Evolutionary conservation across 1,140 invertebrate species (phyloP), one percentile per base, ranked within the genome.

Genomic region (Neodiprion virginianus): DNA sequence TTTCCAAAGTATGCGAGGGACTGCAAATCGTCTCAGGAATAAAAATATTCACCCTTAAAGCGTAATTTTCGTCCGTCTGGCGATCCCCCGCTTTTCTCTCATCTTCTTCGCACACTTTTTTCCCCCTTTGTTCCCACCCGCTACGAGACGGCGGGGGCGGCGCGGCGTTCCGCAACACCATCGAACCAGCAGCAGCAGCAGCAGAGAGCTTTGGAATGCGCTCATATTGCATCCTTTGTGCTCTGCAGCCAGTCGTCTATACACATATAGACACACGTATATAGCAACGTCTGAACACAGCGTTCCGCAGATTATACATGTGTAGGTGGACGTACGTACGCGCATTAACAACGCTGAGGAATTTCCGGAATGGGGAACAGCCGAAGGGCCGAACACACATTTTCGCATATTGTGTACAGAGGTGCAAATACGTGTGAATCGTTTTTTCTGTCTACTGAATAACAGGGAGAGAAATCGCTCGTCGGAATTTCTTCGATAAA

Each of bases 171-270:
- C 28, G 5, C 40, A 69, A 47, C 21, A 69, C 40, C 67, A 23
- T 69, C 67, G 67, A 69, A 4, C 12, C 28, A 40, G 28, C 2
- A 40, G 12, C 67, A 21, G 10, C 28, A 40, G 28, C 2, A 40
- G 12, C 67, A 5, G 10, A 69, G 21, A 69, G 11, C 67, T 69
- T 47, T 14, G 67, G 21, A 47, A 69, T 69, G 17, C 67, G 40
- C 75, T 73, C 76, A 70, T 66, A 73, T 78, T 71, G 72, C 80
- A 23, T 61, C 75, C 78, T 79, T 81, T 78, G 74, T 76, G 75
- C 66, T 17, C 21, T 61, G 7, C 4, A n/a, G 68, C 53, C 28
- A 40, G 5, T 5, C 28, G 2, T 40, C 28, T 40, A 40, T 40
- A 4, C 72, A 72, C 72, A 74, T 74, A 69, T 8, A 8, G 1